Conservation (phyloP, 2,888 invertebrate genomes). For the Hemicrepidius hirtus region DNA sequence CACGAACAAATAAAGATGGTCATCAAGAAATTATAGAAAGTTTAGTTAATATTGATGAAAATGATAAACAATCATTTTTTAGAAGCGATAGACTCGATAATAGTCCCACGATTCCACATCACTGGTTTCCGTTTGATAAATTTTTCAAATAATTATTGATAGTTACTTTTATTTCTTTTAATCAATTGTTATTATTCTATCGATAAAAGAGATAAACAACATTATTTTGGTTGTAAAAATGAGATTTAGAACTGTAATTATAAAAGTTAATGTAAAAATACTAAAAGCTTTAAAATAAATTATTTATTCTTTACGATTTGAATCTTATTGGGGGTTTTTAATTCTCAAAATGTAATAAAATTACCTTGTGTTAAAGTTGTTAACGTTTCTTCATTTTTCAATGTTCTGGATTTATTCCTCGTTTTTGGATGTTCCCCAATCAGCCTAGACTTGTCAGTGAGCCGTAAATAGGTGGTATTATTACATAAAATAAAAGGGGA, state of each 20-base stretch:
- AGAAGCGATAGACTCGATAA: slow-evolving; percentile 27
- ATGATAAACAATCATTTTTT: slow-evolving; percentile 59
- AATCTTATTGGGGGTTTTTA: neutral
- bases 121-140: slow-evolving; percentile 61
- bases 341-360: too few relatives aligned
- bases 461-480: neutral
- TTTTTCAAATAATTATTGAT: slow-evolving; percentile 59
- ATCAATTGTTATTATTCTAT: too few relatives aligned
- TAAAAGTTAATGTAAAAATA: slow-evolving; percentile 7
- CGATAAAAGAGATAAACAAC: neutral
- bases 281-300: neutral
- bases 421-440: too few relatives aligned
- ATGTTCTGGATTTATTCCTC: too few relatives aligned
- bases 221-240: neutral
- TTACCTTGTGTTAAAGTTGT: too few relatives aligned
- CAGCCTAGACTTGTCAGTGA: too few relatives aligned
- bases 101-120: slow-evolving; percentile 40
- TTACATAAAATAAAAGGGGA: neutral
- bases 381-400: too few relatives aligned
- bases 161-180: neutral
- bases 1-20: slow-evolving; percentile 70
- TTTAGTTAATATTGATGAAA: slow-evolving; percentile 66
- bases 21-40: slow-evolving; percentile 66
- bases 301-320: neutral
- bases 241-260: neutral